Base-by-base conservation (phyloP, 2,888 invertebrate genomes). In the Sympetrum striolatum region DNA sequence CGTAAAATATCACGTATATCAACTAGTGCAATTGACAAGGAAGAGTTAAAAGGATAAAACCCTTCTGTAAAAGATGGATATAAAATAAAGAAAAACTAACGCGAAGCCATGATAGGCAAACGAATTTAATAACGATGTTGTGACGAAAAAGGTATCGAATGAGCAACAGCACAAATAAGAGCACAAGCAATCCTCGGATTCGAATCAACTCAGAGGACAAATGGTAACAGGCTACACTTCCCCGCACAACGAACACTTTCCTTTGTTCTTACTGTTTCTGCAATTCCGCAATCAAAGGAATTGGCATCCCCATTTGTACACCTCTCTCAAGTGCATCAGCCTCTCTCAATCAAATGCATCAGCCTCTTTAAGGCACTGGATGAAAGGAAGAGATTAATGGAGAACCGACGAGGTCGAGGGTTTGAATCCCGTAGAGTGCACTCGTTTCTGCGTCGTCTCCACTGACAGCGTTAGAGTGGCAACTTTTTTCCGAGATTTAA, bases 391-490 rank as follows among this genome's bases (percentile, higher is more conserved):
- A 73, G 73, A 73, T 73, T 73, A 73, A 73, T 73, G 31, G 31
- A 25, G 3, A 22, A 25, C 73, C 8, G 44, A 39, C 37, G 81
- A n/a, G 81, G 81, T 8, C 39, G 22, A 18, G 81, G 25, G 81
- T 81, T 81, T 44, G 48, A 81, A 25, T 48, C 81, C 81, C 44
- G 81, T 25, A 37, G 64, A 82, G 60, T 14, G 86, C 35, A 86
- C 64, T 64, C 35, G 60, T 86, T 64, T 37, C 37, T n/a, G 37
- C 37, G 37, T 86, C 60, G 86, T 86, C 37, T 37, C 22, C 37
- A 37, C 86, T 86, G 86, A 86, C 86, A 86, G 60, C 58, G 37
- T 86, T 86, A 37, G 31, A 73, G 73, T 31, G 73, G 73, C 25
- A 31, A 73, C 25, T 25, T 73, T 73, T 73, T 73, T 18, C 1